Conservation (phyloP, 2,113 vertebrate genomes). For the Pica pica region DNA sequence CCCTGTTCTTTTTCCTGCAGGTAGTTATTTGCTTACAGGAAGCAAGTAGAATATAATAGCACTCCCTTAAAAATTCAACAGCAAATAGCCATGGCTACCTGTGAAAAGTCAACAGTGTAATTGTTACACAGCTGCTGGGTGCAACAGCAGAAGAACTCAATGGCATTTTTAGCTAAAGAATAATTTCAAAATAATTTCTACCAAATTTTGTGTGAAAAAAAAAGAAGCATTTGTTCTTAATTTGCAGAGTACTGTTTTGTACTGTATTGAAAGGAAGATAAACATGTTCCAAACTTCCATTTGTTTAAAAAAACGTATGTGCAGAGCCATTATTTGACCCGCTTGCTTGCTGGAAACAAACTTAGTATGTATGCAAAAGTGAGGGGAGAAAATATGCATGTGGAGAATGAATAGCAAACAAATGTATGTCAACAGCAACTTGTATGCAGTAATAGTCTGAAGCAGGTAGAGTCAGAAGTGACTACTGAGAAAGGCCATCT, state of each 20-base stretch:
- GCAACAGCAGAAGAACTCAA: background rate
- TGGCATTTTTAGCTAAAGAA: background rate
- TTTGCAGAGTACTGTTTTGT: background rate
- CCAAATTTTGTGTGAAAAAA: background rate
- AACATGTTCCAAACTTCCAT: background rate
- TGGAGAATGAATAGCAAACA: background rate
- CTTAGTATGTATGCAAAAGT: background rate
- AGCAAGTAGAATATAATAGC: background rate
- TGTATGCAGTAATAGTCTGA: background rate
- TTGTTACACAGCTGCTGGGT: background rate
- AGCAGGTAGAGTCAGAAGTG: background rate
- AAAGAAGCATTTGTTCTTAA: background rate
- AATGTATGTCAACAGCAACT: background rate
- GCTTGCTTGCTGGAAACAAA: background rate
- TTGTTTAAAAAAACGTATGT: background rate
- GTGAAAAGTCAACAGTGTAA: background rate
- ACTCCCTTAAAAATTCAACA: background rate
- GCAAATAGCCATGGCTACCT: background rate
- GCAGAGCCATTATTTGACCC: background rate
- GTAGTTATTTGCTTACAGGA: background rate
- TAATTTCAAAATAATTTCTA: background rate
- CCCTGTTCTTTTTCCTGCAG: background rate
- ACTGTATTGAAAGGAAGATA: background rate
- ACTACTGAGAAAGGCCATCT: background rate
- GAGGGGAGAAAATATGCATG: background rate